Base-by-base conservation (phyloP, 1,140 invertebrate genomes). In the Drosophila parvula region DNA sequence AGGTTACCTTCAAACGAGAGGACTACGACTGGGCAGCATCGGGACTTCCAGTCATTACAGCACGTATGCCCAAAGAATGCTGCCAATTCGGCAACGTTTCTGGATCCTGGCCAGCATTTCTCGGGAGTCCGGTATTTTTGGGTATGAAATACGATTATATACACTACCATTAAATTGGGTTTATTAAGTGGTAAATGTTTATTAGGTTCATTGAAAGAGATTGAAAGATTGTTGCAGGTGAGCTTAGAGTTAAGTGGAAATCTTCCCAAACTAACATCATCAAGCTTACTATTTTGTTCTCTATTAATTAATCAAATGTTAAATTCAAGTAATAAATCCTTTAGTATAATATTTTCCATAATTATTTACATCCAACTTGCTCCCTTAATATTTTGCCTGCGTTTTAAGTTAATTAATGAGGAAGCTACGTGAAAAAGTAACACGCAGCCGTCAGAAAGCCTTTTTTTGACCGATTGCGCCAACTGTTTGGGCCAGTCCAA, bases 1-100 rank as follows among this genome's bases (percentile, higher is more conserved):
- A 84, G 84, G 84, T 89, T 88, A 89, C 77, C 84, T 84, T 65
- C 74, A 65, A 65, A 6, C 28, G 60, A 68, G 65, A 30, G 36
- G 43, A 63, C 71, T 61, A 40, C 36, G 18, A 43, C 67, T 61
- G 45, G 45, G 36, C 45, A n/a, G 63, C 43, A 45, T 45, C 40
- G 53, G 59, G 40, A 41, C 40, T 64, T 44, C 44, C 63, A 61
- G 47, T 75, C 67, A 82, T 79, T 82, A 68, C 56, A 44, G 76
- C 67, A 82, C 82, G 82, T 74, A 44, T 34, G 28, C 38, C 38
- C 7, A 18, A 50, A 51, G 59, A 78, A 78, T 73, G 76, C 77
- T 78, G 76, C 67, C 75, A 73, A 79, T 79, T 76, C 48, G 62
- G 45, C 43, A 55, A 28, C 56, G 62, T 36, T 61, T 59, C 36